phyloP scores from a whole-genome alignment of 2,113 vertebrate genomes.

The Sorex fumeus region DNA sequence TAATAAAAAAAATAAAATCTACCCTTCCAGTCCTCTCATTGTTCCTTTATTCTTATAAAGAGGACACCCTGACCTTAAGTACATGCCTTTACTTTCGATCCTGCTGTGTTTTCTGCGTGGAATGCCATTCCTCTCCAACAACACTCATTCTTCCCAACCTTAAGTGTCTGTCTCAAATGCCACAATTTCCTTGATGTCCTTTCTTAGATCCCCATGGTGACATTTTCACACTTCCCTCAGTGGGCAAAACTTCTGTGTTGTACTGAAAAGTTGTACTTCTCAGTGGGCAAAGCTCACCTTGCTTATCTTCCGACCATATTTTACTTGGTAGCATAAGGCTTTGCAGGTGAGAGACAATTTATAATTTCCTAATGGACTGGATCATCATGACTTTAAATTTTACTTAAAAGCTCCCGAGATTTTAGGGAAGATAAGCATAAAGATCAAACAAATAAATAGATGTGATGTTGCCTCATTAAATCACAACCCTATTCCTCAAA shows the following conservation, averaged over 20 bases:
- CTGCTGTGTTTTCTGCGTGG: background rate
- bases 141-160: background rate
- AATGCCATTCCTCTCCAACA: background rate
- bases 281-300: background rate
- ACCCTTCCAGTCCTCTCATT: background rate
- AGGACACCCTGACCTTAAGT: background rate
- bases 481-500: background rate
- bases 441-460: background rate
- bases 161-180: background rate
- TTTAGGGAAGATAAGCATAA: background rate
- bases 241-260: background rate
- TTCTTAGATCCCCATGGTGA: too few relatives aligned
- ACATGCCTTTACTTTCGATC: background rate
- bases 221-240: conserved; percentile 16
- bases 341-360: conserved; percentile 3
- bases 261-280: conserved; percentile 1
- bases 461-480: background rate
- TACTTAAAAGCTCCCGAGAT: conserved; percentile 36
- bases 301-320: background rate
- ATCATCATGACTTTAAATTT: conserved; percentile 47
- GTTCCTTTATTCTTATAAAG: background rate
- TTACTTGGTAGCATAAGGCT: conserved; percentile 12
- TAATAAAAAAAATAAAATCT: too few relatives aligned
- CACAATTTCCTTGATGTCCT: background rate
- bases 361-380: background rate